Conservation (phyloP, 2,797 vertebrate species). For the Nannoperca obscura region DNA sequence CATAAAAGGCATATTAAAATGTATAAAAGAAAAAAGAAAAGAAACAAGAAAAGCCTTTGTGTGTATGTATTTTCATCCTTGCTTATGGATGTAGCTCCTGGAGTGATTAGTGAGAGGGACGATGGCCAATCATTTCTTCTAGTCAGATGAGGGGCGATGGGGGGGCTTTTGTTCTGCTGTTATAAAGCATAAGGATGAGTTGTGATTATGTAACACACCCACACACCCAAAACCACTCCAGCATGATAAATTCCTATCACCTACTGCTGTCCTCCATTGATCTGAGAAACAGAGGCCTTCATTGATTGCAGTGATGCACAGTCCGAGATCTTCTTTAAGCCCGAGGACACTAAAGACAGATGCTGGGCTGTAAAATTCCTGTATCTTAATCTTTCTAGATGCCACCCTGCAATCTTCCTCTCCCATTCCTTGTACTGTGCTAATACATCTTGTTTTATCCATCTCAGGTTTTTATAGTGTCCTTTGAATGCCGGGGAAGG, state of each 20-base stretch:
- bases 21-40: not conserved
- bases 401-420: slow-evolving; percentile 25
- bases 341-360: slow-evolving; percentile 48
- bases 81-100: slow-evolving; percentile 5
- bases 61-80: slow-evolving; percentile 9
- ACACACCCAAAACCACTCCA: slow-evolving; percentile 25
- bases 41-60: not conserved
- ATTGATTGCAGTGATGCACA: slow-evolving; percentile 67
- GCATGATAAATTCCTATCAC: slow-evolving; percentile 59
- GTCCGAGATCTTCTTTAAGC: slow-evolving; percentile 48
- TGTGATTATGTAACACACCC: slow-evolving; percentile 37
- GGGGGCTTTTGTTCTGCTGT: not conserved
- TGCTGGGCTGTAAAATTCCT: slow-evolving; percentile 45
- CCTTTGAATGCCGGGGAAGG: slow-evolving; percentile 44
- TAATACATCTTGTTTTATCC: slow-evolving; percentile 57
- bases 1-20: not conserved
- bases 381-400: slow-evolving; percentile 48
- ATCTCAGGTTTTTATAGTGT: slow-evolving; percentile 45
- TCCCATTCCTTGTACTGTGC: not conserved
- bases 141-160: slow-evolving; percentile 22
- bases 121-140: slow-evolving; percentile 41
- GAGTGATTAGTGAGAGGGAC: slow-evolving; percentile 27
- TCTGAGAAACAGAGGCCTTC: slow-evolving; percentile 58
- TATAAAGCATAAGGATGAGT: not conserved
- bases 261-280: slow-evolving; percentile 65